These are phyloP conservation scores for Anarhynchus alexandrinus DNA, from an alignment of 2,113 vertebrate genomes.

Conservation along the genomic window DNA sequence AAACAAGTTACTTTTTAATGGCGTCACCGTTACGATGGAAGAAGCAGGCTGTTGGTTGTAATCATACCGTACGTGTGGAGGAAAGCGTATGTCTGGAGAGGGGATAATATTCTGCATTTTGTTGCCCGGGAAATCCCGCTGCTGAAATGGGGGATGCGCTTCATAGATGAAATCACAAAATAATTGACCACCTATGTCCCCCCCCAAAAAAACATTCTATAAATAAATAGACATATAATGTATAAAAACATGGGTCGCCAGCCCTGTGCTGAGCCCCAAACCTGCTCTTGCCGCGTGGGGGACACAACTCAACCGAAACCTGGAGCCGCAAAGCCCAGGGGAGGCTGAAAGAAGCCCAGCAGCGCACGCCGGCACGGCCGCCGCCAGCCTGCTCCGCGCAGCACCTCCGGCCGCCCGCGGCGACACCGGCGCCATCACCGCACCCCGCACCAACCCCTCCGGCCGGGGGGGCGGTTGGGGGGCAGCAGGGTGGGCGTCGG, in stretches of 20 bases:
- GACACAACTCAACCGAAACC: background rate
- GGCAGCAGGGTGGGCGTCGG: background rate
- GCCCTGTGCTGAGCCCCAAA: background rate
- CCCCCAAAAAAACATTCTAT: background rate
- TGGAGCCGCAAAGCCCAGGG: too few species aligned
- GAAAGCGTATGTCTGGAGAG: background rate
- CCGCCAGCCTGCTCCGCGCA: too few species aligned
- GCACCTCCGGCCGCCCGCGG: too few species aligned
- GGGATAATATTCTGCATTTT: background rate
- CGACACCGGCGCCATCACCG: too few species aligned
- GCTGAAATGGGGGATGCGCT: background rate
- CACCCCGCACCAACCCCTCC: too few species aligned
- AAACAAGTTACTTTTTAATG: slow-evolving; percentile 69
- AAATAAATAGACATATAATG: too few species aligned
- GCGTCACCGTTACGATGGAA: slow-evolving; percentile 61
- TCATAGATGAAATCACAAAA: background rate
- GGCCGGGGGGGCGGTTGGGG: too few species aligned
- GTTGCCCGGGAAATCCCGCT: background rate
- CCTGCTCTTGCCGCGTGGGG: accelerated
- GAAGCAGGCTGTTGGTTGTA: slow-evolving; percentile 67
- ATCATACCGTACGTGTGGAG: background rate
- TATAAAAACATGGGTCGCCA: background rate
- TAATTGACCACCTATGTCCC: background rate
- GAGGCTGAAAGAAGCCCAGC: too few species aligned
- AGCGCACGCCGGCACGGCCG: too few species aligned